These are phyloP conservation scores for Strigamia maritima DNA, from an alignment of 2,888 invertebrate species.

Conservation along the genomic window DNA sequence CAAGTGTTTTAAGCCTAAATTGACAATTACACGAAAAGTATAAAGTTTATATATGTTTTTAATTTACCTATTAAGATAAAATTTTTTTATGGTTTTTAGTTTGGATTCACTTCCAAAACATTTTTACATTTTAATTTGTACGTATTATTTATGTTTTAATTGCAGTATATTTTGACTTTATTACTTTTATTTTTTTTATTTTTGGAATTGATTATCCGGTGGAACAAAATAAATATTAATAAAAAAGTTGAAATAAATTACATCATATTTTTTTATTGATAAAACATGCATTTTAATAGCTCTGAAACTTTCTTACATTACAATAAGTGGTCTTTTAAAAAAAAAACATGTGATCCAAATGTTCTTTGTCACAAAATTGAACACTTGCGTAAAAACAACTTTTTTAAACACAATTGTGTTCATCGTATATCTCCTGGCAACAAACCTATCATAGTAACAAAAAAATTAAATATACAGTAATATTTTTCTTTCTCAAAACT, in stretches of 20 bases:
- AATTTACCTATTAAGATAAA: no score
- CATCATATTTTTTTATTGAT: background rate
- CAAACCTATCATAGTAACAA: slow-evolving; percentile 18
- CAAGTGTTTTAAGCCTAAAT: no score
- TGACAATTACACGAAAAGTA: no score
- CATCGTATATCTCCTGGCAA: slow-evolving; percentile 30
- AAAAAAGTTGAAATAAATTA: background rate
- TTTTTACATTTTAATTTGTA: no score
- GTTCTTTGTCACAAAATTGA: slow-evolving; percentile 28
- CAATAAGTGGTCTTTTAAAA: slow-evolving; percentile 20
- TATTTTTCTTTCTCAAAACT: slow-evolving; percentile 21
- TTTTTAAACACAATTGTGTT: slow-evolving; percentile 18
- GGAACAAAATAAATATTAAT: background rate
- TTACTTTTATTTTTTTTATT: no score
- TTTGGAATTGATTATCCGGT: background rate
- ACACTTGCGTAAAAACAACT: slow-evolving; percentile 13
- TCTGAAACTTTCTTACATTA: slow-evolving; percentile 28
- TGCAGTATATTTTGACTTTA: no score
- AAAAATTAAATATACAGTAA: slow-evolving; percentile 11
- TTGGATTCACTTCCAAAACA: no score
- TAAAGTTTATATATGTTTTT: no score
- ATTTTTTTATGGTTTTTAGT: no score
- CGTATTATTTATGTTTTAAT: no score
- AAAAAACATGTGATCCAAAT: slow-evolving; percentile 12
- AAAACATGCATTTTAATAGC: slow-evolving; percentile 31